Base-by-base conservation (phyloP, 2,113 vertebrate species). In the Thunnus maccoyii region DNA sequence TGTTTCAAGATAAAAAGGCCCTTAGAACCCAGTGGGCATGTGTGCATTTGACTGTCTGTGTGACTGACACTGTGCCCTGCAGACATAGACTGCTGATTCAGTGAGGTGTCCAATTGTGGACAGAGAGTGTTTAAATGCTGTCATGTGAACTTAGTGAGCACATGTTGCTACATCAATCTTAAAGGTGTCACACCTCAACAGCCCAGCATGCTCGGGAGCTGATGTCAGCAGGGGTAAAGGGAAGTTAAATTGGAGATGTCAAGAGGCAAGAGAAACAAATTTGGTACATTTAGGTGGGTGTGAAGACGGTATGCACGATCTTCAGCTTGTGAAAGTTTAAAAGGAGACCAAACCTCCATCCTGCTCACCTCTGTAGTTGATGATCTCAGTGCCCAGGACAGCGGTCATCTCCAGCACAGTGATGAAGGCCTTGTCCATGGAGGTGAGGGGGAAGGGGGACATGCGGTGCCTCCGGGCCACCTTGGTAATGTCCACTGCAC, bases 391-490 rank as follows among this genome's bases (percentile, higher is more conserved):
- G 93, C 97, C 96, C 91, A 99, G 97, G 94, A 99, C 96, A 56
- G 97, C 96, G 30, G 98, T 99, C 98, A 99, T 99, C 95, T 99
- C 98, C 92, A 99, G 94, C 92, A 99, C 98, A 94, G 98, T 99
- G 95, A 99, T 99, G 95, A 99, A 99, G 94, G 98, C 98, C 95
- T 99, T 99, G 95, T 99, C 98, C 98, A 99, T 99, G 82, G 98
- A 99, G 73, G 98, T 99, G 91, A 99, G 93, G 62, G 98, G 98
- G 92, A 99, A 99, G 17, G 98, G 97, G 89, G 98, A 99, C 97
- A 99, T 99, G 87, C 98, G 98, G 91, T 99, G 98, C 90, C 98
- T 97, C 94, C 98, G 96, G 86, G 98, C 98, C 92, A 99, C 98
- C 95, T 99, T 99, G 89, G 97, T 99, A 91, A 99, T 99, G 93